A percentile compares a stretch with the other conserved stretches of the same genome.
Evolutionary conservation across 2,888 invertebrate species (phyloP).

Genomic region (Drosophila recens): DNA sequence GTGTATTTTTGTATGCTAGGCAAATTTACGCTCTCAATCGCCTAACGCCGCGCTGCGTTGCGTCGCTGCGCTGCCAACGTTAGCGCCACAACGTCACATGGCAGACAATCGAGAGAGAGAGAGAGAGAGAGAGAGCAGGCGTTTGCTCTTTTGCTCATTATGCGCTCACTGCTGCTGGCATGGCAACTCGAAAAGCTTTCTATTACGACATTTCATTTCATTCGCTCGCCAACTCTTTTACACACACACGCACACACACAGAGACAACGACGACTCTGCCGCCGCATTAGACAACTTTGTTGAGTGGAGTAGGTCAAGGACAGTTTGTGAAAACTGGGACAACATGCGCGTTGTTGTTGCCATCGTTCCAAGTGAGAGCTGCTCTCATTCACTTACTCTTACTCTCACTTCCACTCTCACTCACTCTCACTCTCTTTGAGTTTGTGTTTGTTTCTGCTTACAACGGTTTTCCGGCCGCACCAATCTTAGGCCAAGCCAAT

Average conservation of each 20-base stretch:
- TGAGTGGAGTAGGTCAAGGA: conserved; percentile 86
- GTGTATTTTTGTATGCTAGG: conserved; percentile 10
- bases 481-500: conserved; percentile 43
- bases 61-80: conserved; percentile 12
- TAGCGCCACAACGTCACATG: conserved; percentile 35
- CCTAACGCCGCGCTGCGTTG: conserved; percentile 9
- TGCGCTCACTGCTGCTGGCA: conserved; percentile 48
- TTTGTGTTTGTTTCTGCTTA: conserved; percentile 43
- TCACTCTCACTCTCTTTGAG: conserved; percentile 27
- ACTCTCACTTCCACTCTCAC: conserved; percentile 40
- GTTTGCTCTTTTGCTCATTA: conserved; percentile 51
- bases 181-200: conserved; percentile 78
- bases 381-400: conserved; percentile 19
- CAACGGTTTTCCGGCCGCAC: conserved; percentile 49
- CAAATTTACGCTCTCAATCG: conserved; percentile 51
- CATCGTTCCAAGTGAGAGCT: conserved; percentile 31
- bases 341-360: conserved; percentile 78
- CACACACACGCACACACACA: conserved; percentile 35
- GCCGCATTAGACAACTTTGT: conserved; percentile 75
- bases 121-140: conserved; percentile 12
- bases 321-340: conserved; percentile 84
- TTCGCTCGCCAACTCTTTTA: conserved; percentile 54
- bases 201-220: conserved; percentile 72
- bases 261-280: conserved; percentile 46
- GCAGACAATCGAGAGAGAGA: conserved; percentile 15